Evolutionary conservation across 2,888 invertebrate species (phyloP).

Genomic region (Timema cristinae): DNA sequence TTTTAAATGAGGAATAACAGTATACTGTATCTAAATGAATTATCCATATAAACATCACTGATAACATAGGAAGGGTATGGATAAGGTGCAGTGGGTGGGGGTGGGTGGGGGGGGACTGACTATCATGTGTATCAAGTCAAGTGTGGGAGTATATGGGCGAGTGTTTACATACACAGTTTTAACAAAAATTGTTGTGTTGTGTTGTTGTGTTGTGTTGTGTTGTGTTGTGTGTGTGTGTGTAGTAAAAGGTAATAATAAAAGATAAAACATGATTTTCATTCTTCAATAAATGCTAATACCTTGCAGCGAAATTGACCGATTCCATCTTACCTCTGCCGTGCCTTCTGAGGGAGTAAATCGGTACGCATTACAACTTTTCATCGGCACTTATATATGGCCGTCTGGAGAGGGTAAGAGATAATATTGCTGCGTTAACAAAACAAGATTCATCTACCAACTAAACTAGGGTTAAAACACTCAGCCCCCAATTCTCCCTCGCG

Average conservation of each 20-base stretch:
- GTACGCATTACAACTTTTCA: slow-evolving; percentile 34
- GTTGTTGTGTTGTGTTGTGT: not conserved
- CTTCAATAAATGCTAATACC: slow-evolving; percentile 33
- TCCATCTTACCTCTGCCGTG: slow-evolving; percentile 32
- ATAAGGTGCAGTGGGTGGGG: too few species aligned
- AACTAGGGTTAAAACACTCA: slow-evolving; percentile 15
- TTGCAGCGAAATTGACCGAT: slow-evolving; percentile 31
- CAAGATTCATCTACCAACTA: slow-evolving; percentile 29
- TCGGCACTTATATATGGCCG: slow-evolving; percentile 35
- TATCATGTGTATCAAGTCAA: too few species aligned
- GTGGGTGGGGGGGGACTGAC: too few species aligned
- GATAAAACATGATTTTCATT: slow-evolving; percentile 17
- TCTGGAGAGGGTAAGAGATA: slow-evolving; percentile 35
- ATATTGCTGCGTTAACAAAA: slow-evolving; percentile 31
- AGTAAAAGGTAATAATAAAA: not conserved
- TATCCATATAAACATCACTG: too few species aligned
- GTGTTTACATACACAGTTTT: too few species aligned
- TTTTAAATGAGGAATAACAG: too few species aligned
- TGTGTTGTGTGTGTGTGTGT: slow-evolving; percentile 10
- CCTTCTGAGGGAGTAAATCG: slow-evolving; percentile 29
- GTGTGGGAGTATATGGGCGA: too few species aligned
- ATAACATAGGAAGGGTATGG: too few species aligned
- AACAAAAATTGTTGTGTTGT: not conserved
- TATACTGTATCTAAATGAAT: too few species aligned
- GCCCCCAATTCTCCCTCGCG: slow-evolving; percentile 8